Percentiles rank a stretch among this genome's conserved stretches.
phyloP scores from a whole-genome alignment of 1,140 invertebrate species.

The Mactra quadrangularis region DNA sequence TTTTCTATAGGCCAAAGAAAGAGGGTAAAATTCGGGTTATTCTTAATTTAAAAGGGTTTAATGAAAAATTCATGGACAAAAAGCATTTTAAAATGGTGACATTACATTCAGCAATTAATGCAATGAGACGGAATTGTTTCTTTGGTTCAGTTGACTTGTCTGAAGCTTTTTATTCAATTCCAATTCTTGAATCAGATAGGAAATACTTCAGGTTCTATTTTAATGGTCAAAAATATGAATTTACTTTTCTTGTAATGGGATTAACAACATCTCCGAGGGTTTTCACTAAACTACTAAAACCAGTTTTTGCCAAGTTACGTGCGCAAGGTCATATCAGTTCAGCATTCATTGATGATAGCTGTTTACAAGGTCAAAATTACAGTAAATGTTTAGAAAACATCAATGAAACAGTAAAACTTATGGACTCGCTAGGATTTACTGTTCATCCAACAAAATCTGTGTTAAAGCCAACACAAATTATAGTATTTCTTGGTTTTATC shows the following conservation, averaged over 20 bases:
- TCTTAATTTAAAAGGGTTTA: slow-evolving; percentile 10
- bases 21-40: not conserved
- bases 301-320: slow-evolving; percentile 16
- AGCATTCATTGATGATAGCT: slow-evolving; percentile 37
- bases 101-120: slow-evolving; percentile 27
- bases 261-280: slow-evolving; percentile 1
- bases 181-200: not conserved
- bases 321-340: not conserved
- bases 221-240: not conserved
- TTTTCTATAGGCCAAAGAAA: slow-evolving; percentile 15
- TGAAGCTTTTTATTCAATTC: slow-evolving; percentile 34
- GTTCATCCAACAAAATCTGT: slow-evolving; percentile 7
- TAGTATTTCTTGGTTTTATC: slow-evolving; percentile 8
- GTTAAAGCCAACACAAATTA: not conserved
- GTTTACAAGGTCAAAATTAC: not conserved
- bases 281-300: slow-evolving; percentile 43
- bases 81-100: slow-evolving; percentile 66
- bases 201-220: slow-evolving; percentile 31
- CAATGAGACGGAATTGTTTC: slow-evolving; percentile 17
- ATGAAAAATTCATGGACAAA: slow-evolving; percentile 1
- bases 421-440: slow-evolving; percentile 7
- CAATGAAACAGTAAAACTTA: not conserved
- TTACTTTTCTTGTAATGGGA: slow-evolving; percentile 9
- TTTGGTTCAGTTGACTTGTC: slow-evolving; percentile 43
- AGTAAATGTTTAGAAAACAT: not conserved